Conservation (phyloP, 2,888 invertebrate genomes). For the Aphrophora alni region DNA sequence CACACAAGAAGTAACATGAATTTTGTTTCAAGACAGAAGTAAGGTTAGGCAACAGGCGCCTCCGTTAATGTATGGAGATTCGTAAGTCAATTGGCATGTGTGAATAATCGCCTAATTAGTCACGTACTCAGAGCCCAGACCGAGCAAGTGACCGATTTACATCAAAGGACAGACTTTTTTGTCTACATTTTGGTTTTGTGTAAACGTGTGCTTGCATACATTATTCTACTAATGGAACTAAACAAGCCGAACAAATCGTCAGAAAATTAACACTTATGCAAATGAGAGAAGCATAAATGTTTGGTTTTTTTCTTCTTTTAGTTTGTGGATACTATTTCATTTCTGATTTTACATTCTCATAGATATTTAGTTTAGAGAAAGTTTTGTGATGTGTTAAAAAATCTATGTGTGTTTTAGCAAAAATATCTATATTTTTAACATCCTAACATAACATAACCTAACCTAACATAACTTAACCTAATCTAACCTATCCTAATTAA, state of each 20-base stretch:
- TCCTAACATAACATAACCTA: no score
- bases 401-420: no score
- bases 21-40: neutral
- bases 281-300: no score
- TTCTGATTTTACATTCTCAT: no score
- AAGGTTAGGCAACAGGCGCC: neutral
- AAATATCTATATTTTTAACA: no score
- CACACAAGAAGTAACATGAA: no score
- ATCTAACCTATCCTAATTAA: no score
- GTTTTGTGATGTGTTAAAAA: no score
- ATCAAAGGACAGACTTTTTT: neutral
- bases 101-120: neutral
- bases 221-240: neutral
- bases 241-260: neutral
- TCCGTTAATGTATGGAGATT: neutral
- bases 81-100: neutral
- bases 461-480: no score
- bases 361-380: no score
- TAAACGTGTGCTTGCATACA: neutral
- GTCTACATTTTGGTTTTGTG: neutral
- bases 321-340: no score
- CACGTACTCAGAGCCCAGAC: neutral
- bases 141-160: neutral
- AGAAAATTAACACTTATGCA: neutral
- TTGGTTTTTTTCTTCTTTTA: no score